These are phyloP conservation scores for Empis livida DNA, from an alignment of 2,888 invertebrate genomes.

Conservation along the genomic window DNA sequence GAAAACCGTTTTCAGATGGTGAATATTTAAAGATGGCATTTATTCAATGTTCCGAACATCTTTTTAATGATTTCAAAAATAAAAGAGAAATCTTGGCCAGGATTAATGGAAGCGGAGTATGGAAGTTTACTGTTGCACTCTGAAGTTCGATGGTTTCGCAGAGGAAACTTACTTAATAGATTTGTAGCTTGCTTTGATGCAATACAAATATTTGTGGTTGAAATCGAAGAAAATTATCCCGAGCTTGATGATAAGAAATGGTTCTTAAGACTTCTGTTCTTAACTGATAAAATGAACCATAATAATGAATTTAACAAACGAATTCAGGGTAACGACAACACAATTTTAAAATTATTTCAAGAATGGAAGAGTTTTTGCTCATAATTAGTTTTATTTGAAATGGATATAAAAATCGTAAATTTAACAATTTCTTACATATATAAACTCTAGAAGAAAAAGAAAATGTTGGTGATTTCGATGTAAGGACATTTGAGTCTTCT, in stretches of 20 bases:
- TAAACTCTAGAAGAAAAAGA: background rate
- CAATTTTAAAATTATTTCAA: too few species aligned
- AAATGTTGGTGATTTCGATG: background rate
- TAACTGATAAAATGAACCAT: too few species aligned
- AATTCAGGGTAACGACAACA: too few species aligned
- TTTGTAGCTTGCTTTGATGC: background rate
- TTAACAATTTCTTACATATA: background rate
- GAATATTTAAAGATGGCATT: background rate
- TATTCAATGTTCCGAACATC: background rate
- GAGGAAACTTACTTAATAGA: background rate
- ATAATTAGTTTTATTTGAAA: background rate
- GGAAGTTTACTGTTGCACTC: background rate
- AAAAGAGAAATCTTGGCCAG: background rate
- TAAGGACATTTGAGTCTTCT: background rate
- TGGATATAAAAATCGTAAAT: background rate
- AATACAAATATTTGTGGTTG: background rate
- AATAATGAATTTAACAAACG: too few species aligned
- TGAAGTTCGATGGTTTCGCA: background rate
- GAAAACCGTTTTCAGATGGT: background rate
- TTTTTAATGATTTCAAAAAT: background rate
- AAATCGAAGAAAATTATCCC: background rate
- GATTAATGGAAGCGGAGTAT: background rate
- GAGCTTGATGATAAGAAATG: background rate
- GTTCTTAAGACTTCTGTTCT: background rate
- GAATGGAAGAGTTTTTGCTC: background rate